phyloP scores from a whole-genome alignment of 2,113 vertebrate genomes.

The Tragulus kanchil region DNA sequence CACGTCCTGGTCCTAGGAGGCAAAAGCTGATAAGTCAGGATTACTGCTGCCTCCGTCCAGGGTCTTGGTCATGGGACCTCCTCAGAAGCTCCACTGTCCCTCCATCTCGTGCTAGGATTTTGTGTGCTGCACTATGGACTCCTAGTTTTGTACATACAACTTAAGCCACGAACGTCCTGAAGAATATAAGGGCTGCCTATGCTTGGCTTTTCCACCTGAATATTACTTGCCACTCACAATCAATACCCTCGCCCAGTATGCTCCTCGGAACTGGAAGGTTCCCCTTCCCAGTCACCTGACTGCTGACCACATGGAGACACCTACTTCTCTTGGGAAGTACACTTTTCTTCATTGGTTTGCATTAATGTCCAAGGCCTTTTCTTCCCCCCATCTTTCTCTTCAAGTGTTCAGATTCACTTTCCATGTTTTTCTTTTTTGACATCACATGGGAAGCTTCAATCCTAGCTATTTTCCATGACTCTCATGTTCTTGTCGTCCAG shows the following conservation, averaged over 20 bases:
- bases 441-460: neutral
- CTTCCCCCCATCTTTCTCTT: slow-evolving; percentile 46
- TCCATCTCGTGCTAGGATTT: neutral
- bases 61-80: neutral
- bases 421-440: neutral
- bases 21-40: neutral
- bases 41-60: neutral
- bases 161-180: neutral
- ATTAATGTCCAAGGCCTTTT: neutral
- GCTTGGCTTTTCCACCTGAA: neutral
- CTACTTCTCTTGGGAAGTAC: neutral
- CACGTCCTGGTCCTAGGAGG: neutral
- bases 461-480: neutral
- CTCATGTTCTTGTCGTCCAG: neutral
- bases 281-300: neutral
- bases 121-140: neutral
- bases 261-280: neutral
- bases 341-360: neutral
- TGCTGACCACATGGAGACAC: neutral
- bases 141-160: neutral
- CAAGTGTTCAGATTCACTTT: neutral
- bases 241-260: neutral
- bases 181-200: neutral
- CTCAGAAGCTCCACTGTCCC: neutral
- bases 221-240: neutral